Conservation (phyloP, 64 coral and sea anemone genomes). For the Cladopsammia gracilis region DNA sequence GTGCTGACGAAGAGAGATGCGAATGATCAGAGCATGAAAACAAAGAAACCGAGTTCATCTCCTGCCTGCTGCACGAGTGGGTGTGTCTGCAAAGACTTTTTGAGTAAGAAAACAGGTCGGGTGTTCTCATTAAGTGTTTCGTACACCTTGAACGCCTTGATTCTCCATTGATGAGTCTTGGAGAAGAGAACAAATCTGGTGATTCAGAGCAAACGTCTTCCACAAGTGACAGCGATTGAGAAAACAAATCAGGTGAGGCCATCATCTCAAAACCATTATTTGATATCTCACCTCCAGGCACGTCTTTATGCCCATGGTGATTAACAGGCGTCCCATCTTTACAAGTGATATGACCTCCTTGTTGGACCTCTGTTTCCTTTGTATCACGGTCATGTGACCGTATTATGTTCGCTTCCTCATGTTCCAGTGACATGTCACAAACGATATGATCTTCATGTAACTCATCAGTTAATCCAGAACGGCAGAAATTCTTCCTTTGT, state of each 20-base stretch:
- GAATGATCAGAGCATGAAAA: conserved; percentile 13
- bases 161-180: not conserved
- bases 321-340: not conserved
- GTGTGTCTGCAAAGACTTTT: not conserved
- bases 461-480: not conserved
- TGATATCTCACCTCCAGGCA: not conserved
- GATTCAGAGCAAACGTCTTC: not conserved
- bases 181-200: not conserved
- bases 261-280: not conserved
- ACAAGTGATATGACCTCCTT: not conserved
- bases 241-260: not conserved
- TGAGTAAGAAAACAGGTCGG: not conserved
- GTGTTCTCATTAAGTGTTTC: not conserved
- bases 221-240: not conserved
- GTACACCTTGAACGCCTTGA: not conserved
- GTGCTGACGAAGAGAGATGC: not conserved
- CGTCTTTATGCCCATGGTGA: not conserved
- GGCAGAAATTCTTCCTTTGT: not conserved
- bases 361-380: not conserved
- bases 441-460: not conserved
- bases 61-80: not conserved
- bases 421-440: not conserved
- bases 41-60: conserved; percentile 2
- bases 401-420: not conserved
- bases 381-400: not conserved